Evolutionary conservation across 1,140 invertebrate species (phyloP), one percentile per base, ranked within the genome.

Genomic region (Babylonia areolata): DNA sequence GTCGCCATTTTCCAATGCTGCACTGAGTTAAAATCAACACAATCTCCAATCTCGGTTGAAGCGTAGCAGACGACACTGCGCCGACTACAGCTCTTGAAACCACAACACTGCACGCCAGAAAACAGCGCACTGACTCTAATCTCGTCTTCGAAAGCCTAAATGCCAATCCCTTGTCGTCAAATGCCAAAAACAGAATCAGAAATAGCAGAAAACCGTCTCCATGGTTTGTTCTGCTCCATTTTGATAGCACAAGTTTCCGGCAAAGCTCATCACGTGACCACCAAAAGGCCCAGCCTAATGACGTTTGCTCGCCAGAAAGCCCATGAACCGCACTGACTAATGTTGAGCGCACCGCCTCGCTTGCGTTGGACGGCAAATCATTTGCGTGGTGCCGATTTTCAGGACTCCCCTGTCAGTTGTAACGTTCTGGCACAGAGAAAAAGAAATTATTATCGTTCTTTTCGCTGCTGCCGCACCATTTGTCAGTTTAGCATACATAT

Each of bases 1-100:
- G 86, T 85, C 64, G 84, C 64, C 78, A 87, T 86, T 80, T 78
- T 85, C 84, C 73, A 75, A 15, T 39, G 69, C 78, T 80, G 31
- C 33, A 54, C 81, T 80, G 85, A 80, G 33, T 37, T 80, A 11
- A 40, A 51, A 35, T n/a, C 37, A 79, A 80, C 73, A 85, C 46
- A 37, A 28, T 35, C 9, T 54, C 54, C 58, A 58, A n/a, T 39
- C 75, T 51, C 51, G 54, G 77, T 80, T 58, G 39, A 85, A 71
- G 15, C 69, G 46, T 85, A 85, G 54, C 73, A 85, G 84, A 85
- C 85, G 85, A 85, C 75, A 54, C 23, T 58, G n/a, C 37, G 23
- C 31, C 31, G 20, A 69, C 23, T 5, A 28, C 40, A 35, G 17
- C 33, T 11, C 35, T 58, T 35, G 35, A 37, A 17, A 37, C 23